Percentiles rank a stretch among this genome's conserved stretches.
Conservation (phyloP, 2,888 invertebrate species). For the Lasioglossum marginatum region DNA sequence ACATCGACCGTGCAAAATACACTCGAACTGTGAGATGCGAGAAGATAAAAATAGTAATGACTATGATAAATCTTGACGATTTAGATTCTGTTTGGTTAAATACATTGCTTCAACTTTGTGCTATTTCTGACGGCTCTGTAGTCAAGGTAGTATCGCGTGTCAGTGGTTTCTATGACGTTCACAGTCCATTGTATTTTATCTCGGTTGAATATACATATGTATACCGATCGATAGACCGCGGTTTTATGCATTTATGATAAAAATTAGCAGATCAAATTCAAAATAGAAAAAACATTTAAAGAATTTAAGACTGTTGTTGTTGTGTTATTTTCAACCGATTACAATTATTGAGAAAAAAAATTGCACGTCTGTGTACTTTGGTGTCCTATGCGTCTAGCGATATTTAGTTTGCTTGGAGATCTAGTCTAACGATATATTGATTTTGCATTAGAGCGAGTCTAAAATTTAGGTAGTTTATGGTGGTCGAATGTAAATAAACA, state of each 20-base stretch:
- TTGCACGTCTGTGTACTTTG: too few species aligned
- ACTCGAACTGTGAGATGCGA: not conserved
- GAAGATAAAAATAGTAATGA: not conserved
- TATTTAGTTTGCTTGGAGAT: too few species aligned
- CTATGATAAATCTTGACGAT: not conserved
- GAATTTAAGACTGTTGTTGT: too few species aligned
- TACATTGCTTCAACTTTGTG: not conserved
- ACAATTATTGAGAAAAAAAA: too few species aligned
- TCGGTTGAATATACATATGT: not conserved
- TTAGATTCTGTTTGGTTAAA: not conserved
- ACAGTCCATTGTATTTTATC: not conserved
- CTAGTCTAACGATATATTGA: too few species aligned
- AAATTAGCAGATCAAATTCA: too few species aligned
- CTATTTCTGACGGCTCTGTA: not conserved
- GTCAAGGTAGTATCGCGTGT: not conserved
- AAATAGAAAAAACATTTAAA: too few species aligned
- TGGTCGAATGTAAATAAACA: not conserved
- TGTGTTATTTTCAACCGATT: too few species aligned
- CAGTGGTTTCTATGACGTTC: not conserved
- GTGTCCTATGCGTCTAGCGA: too few species aligned
- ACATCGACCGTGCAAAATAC: not conserved
- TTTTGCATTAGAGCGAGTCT: too few species aligned
- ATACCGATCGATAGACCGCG: not conserved
- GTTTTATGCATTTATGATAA: too few species aligned
- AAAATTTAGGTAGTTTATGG: not conserved